Base-by-base conservation (phyloP, 2,888 invertebrate genomes). In the Meghimatium bilineatum region DNA sequence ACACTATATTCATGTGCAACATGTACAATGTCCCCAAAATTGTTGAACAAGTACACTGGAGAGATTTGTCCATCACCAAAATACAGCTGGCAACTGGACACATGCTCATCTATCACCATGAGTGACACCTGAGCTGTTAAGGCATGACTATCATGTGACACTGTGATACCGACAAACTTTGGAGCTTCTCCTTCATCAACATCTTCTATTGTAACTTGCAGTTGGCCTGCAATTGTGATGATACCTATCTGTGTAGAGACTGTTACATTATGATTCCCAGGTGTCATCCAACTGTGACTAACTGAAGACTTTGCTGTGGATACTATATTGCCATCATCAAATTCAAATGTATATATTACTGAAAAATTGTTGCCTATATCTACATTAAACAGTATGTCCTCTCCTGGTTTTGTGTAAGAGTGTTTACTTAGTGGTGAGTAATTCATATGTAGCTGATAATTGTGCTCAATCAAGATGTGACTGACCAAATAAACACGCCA, bases 321-420 rank as follows among this genome's bases (percentile, higher is more conserved):
- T 8, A 88, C 76, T 1, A 67, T 85, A 0, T 78, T 83, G 0
- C 91, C 92, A 83, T 93, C 92, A 5, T 90, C 90, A 83, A 92
- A 92, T 52, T 90, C 89, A 26, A 92, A 82, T 34, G 60, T 82
- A 80, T 89, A 92, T 5, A 72, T n/a, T 1, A 88, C 86, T 17
- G 82, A 77, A 44, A 90, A 29, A 49, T 66, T 83, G 66, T 88
- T 87, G 14, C 88, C 86, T 6, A 84, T 87, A 32, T 10, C 29
- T 12, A 91, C 86, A 12, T 82, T 56, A 23, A 92, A 88, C 12
- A 83, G 44, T 0, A 92, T 88, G 14, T 90, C 89, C 83, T 93
- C 93, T 6, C 87, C 84, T 1, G 92, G 92, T 80, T 90, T 89
- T 14, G 90, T 89, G 86, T 93, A 93, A 20, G 84, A 69, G 63